Percentiles rank a stretch among this genome's conserved stretches.
phyloP scores from a whole-genome alignment of 2,888 invertebrate species.

The Myopa testacea region DNA sequence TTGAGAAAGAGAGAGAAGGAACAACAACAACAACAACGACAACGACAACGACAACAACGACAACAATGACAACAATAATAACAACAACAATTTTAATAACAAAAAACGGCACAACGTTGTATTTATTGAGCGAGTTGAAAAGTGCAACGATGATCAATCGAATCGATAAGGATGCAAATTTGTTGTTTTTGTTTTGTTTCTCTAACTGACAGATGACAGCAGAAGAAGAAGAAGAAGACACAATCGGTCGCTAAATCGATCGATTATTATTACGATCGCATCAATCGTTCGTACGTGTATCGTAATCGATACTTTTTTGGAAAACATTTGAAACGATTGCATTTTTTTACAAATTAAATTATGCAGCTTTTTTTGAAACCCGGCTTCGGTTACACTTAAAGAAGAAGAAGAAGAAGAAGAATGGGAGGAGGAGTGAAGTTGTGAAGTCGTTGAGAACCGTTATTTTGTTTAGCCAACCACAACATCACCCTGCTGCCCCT shows the following conservation, averaged over 20 bases:
- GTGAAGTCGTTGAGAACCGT: too few species aligned
- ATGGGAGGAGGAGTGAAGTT: too few species aligned
- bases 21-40: neutral
- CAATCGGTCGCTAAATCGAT: neutral
- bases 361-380: neutral
- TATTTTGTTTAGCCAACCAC: too few species aligned
- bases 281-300: neutral
- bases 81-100: neutral
- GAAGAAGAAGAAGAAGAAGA: too few species aligned
- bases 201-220: too few species aligned
- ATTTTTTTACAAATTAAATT: neutral
- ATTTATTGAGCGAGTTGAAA: neutral
- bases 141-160: neutral
- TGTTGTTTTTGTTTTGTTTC: neutral
- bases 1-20: neutral
- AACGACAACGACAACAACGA: too few species aligned
- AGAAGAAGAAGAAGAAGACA: neutral
- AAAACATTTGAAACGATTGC: neutral
- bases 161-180: constrained; percentile 10
- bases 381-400: neutral
- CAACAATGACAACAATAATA: neutral
- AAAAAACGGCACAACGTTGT: neutral
- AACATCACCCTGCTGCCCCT: too few species aligned
- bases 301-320: constrained; percentile 17
- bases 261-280: neutral